Conservation (phyloP, 2,888 invertebrate species). For the Phortica magna region DNA sequence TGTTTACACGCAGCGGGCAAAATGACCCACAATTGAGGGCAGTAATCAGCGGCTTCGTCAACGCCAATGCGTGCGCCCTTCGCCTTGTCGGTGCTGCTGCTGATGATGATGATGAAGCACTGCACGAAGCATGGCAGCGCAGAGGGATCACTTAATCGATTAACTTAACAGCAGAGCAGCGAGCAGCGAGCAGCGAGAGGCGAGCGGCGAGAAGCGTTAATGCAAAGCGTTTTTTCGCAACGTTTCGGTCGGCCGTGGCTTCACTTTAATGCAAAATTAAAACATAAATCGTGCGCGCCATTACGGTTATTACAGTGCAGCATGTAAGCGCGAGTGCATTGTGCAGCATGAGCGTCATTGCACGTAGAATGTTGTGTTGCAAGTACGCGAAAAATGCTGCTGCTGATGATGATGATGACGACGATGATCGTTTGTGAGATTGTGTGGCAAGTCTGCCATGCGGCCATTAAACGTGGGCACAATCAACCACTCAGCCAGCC, state of each 20-base stretch:
- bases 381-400: constrained; percentile 63
- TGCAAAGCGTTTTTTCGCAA: constrained; percentile 52
- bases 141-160: constrained; percentile 72
- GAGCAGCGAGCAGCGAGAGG: no score
- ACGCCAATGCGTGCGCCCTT: not conserved
- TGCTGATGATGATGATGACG: constrained; percentile 34
- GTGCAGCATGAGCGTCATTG: no score
- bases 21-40: not conserved
- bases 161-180: constrained; percentile 54
- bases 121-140: not conserved
- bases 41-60: not conserved
- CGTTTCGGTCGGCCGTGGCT: not conserved
- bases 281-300: constrained; percentile 75
- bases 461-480: constrained; percentile 43
- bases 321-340: constrained; percentile 44
- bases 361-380: constrained; percentile 55
- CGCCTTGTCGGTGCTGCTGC: not conserved
- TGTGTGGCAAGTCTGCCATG: constrained; percentile 40
- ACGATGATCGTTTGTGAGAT: constrained; percentile 62
- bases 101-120: not conserved
- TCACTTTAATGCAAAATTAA: constrained; percentile 74
- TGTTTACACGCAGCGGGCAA: not conserved
- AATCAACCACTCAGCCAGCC: constrained; percentile 57
- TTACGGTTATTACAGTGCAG: constrained; percentile 73
- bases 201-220: constrained; percentile 31